phyloP scores from a whole-genome alignment of 2,888 invertebrate species.

The Drosophila nigricruria region DNA sequence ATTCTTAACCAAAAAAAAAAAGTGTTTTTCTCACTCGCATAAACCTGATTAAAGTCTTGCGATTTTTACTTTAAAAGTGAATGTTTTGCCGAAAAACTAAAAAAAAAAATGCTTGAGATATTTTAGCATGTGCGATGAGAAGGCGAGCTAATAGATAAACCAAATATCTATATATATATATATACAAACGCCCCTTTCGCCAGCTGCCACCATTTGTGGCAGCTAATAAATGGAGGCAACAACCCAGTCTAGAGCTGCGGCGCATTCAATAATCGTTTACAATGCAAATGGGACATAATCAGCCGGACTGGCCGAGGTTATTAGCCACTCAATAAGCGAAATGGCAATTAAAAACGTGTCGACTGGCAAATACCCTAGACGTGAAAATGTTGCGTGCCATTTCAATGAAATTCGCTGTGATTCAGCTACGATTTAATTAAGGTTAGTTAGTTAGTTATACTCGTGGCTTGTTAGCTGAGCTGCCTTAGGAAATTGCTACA shows the following conservation, averaged over 20 bases:
- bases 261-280: slow-evolving; percentile 33
- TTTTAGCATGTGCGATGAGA: slow-evolving; percentile 35
- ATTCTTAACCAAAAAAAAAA: slow-evolving; percentile 46
- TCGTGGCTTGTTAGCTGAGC: not conserved
- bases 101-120: slow-evolving; percentile 23
- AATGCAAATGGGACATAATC: slow-evolving; percentile 56
- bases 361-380: slow-evolving; percentile 7
- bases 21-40: slow-evolving; percentile 52
- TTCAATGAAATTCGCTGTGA: not conserved
- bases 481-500: slow-evolving; percentile 58
- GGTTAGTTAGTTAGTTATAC: slow-evolving; percentile 7
- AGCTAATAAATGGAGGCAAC: slow-evolving; percentile 36
- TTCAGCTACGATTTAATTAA: slow-evolving; percentile 3
- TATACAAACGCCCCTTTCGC: slow-evolving; percentile 11
- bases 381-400: not conserved
- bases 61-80: slow-evolving; percentile 57
- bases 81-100: slow-evolving; percentile 35
- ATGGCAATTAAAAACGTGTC: slow-evolving; percentile 40
- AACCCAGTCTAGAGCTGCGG: slow-evolving; percentile 32
- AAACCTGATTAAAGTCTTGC: slow-evolving; percentile 36
- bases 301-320: slow-evolving; percentile 26
- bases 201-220: slow-evolving; percentile 31
- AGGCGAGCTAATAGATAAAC: slow-evolving; percentile 16
- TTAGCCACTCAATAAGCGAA: slow-evolving; percentile 55
- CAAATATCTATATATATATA: not conserved